Evolutionary conservation across 2,113 vertebrate species (phyloP), one percentile per base, ranked within the genome.

Genomic region (Corydoras sp.): DNA sequence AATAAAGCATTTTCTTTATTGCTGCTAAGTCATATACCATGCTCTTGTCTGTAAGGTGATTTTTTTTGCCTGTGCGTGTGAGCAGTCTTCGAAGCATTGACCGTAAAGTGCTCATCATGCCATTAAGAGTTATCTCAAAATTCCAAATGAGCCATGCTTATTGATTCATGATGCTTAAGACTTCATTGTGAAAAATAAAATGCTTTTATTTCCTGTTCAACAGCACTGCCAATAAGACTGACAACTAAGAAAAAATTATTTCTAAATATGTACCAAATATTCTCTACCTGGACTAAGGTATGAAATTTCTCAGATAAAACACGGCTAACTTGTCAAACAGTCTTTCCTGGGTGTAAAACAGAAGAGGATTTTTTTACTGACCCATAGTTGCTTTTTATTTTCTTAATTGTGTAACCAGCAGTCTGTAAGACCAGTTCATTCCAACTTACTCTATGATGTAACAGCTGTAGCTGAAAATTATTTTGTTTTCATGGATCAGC

Each of bases 31-130:
- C 30, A 62, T 75, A 74, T 74, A 67, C 68, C 9, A 29, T 50
- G 10, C 55, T 15, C 12, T 15, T 75, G 66, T 55, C 62, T 64
- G 51, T 60, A 68, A 76, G 68, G 62, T 78, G 74, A 75, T 68
- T 74, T 76, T 76, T 24, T 24, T 43, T 43, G 35, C 7, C 35
- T 5, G 35, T 43, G 7, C 4, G 35, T 5, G 35, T 43, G 35
- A 43, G 35, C 35, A 43, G 2, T 43, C 7, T 43, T 43, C 35
- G 35, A 43, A 71, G 15, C 30, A 2, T 13, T 63, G 48, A 48
- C 48, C 65, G 14, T 49, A 10, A 68, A 13, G 29, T 9, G 18
- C 11, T 53, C 49, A 31, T 50, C 30, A 24, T 43, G 30, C 14
- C 60, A 64, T 15, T 56, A 10, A n/a, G 55, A 10, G 12, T 62